phyloP scores from a whole-genome alignment of 2,888 invertebrate genomes.

The Anaspis maculata region DNA sequence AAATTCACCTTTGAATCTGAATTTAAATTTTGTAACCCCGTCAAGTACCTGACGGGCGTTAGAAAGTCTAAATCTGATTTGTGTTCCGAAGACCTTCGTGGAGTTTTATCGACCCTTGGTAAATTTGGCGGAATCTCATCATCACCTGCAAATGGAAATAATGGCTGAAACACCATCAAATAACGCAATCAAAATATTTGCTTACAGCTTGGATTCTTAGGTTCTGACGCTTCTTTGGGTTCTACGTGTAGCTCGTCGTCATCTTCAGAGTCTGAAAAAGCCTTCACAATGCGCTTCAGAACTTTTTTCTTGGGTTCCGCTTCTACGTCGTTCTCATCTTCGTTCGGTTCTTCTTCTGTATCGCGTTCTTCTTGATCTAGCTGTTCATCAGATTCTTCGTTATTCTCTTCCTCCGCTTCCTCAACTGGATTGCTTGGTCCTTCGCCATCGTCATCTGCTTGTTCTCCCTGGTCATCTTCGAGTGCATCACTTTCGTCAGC shows the following conservation, averaged over 20 bases:
- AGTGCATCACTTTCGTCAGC: constrained; percentile 18
- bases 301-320: constrained; percentile 22
- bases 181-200: constrained; percentile 3
- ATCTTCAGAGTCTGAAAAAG: constrained; percentile 33
- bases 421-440: no score
- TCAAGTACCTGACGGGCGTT: constrained; percentile 43
- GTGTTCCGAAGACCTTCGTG: constrained; percentile 10
- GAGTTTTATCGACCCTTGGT: constrained; percentile 26
- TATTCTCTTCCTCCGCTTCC: constrained; percentile 12
- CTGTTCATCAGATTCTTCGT: constrained; percentile 3
- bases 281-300: constrained; percentile 31
- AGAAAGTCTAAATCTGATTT: constrained; percentile 37
- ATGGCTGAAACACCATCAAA: constrained; percentile 1
- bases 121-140: constrained; percentile 33
- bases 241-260: constrained; percentile 31
- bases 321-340: constrained; percentile 14
- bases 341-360: constrained; percentile 6
- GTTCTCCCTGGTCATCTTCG: constrained; percentile 29
- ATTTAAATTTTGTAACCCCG: constrained; percentile 38
- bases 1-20: constrained; percentile 28
- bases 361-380: constrained; percentile 4
- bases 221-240: not conserved
- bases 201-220: not conserved
- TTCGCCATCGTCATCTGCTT: constrained; percentile 20
- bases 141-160: constrained; percentile 22